Percentiles rank a stretch among this genome's conserved stretches.
These are phyloP conservation scores for Drosophila repleta DNA, from an alignment of 1,140 invertebrate species.

Conservation along the genomic window DNA sequence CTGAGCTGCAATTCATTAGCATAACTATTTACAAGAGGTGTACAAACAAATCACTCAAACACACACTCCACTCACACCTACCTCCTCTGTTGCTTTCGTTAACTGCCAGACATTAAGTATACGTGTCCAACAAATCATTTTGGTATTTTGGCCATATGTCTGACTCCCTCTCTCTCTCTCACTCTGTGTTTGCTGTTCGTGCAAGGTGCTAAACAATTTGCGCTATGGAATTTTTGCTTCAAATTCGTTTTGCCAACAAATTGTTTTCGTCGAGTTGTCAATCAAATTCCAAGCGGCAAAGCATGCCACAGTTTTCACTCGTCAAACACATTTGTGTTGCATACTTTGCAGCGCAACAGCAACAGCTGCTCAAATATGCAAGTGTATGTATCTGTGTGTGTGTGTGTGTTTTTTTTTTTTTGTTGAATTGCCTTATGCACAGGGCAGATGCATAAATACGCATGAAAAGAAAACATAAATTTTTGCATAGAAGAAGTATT, in stretches of 20 bases:
- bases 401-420: neutral
- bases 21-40: neutral
- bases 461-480: too few species aligned
- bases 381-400: neutral
- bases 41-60: neutral
- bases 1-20: neutral
- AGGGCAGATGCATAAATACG: too few species aligned
- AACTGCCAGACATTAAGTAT: neutral
- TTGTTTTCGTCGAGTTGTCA: conserved; percentile 15
- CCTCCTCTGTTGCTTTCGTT: neutral
- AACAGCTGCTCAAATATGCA: neutral
- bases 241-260: neutral
- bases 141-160: too few species aligned
- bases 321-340: neutral
- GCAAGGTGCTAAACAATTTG: conserved; percentile 5
- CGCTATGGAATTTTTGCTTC: neutral
- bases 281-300: conserved; percentile 16
- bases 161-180: too few species aligned
- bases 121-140: neutral
- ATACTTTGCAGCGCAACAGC: conserved; percentile 24
- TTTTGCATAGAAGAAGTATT: too few species aligned
- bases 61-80: neutral
- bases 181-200: too few species aligned
- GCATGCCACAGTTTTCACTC: conserved; percentile 17
- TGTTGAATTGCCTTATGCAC: neutral